Conservation (phyloP, 2,113 vertebrate genomes). For the Conger conger region DNA sequence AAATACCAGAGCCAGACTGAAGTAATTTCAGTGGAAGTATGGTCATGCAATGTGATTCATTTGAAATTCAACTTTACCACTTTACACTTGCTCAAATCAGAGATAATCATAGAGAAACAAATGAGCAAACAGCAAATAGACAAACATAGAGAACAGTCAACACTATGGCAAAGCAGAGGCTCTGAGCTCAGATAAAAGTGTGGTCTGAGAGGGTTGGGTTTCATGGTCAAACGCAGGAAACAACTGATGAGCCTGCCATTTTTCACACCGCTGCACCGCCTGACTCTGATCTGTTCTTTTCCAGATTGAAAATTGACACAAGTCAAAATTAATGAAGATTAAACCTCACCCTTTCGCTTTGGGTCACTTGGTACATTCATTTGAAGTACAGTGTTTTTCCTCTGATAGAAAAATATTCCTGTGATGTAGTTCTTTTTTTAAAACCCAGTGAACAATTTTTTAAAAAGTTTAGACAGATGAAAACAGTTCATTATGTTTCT, state of each 20-base stretch:
- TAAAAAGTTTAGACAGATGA: slow-evolving; percentile 13
- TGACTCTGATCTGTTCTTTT: slow-evolving; percentile 37
- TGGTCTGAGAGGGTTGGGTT: neutral
- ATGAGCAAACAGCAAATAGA: neutral
- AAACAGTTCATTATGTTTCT: slow-evolving; percentile 24
- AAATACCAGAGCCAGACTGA: too few species aligned
- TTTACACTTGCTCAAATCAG: too few species aligned
- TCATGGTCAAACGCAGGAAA: neutral
- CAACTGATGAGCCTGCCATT: slow-evolving; percentile 1
- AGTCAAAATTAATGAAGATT: slow-evolving; percentile 52
- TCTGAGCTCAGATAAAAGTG: neutral
- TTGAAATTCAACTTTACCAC: too few species aligned
- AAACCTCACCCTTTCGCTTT: slow-evolving; percentile 55
- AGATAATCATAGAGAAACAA: too few species aligned
- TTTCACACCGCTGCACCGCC: slow-evolving; percentile 15
- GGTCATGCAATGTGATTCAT: too few species aligned
- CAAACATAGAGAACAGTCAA: too few species aligned
- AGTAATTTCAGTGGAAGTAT: too few species aligned
- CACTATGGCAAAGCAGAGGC: neutral
- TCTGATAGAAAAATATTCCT: slow-evolving; percentile 31
- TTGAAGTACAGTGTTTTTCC: slow-evolving; percentile 49
- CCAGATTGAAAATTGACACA: slow-evolving; percentile 40
- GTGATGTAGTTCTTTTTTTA: slow-evolving; percentile 54
- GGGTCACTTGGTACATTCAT: slow-evolving; percentile 57
- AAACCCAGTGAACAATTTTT: neutral